Evolutionary conservation across 1,140 invertebrate species (phyloP).

Genomic region (Maniola jurtina): DNA sequence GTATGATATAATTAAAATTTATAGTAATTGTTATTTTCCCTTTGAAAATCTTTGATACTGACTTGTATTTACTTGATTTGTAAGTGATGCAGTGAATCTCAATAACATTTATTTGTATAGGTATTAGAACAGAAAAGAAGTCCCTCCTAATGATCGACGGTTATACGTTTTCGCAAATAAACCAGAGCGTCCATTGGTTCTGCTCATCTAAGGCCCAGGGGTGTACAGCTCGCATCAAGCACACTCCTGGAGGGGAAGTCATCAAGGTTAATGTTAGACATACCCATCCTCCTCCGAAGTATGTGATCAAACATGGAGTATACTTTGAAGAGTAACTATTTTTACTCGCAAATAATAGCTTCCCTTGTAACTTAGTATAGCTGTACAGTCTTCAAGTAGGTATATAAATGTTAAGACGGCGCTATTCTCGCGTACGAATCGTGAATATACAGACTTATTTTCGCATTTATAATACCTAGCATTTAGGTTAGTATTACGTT

Average conservation of each 20-base stretch:
- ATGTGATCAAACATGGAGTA: conserved; percentile 27
- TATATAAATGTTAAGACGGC: no score
- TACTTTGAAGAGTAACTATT: conserved; percentile 32
- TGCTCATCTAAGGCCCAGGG: conserved; percentile 48
- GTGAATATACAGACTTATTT: no score
- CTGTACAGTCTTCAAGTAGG: neutral
- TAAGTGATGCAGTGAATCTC: neutral
- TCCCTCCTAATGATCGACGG: conserved; percentile 50
- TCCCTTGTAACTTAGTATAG: no score
- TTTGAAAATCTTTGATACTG: no score
- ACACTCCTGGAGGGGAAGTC: conserved; percentile 21
- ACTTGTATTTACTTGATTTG: neutral
- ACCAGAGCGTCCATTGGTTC: conserved; percentile 44
- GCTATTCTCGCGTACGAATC: no score
- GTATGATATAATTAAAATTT: no score
- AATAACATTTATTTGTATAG: neutral
- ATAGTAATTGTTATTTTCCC: no score
- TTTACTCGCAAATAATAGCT: neutral
- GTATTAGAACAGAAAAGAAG: conserved; percentile 35
- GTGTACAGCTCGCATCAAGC: conserved; percentile 40
- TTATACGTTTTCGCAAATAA: conserved; percentile 55
- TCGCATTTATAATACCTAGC: no score
- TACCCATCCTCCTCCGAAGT: conserved; percentile 36
- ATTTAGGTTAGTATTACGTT: no score
- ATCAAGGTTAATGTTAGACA: conserved; percentile 27